Evolutionary conservation across 2,797 vertebrate species (phyloP).

Genomic region (Enteromius trimaculatus): DNA sequence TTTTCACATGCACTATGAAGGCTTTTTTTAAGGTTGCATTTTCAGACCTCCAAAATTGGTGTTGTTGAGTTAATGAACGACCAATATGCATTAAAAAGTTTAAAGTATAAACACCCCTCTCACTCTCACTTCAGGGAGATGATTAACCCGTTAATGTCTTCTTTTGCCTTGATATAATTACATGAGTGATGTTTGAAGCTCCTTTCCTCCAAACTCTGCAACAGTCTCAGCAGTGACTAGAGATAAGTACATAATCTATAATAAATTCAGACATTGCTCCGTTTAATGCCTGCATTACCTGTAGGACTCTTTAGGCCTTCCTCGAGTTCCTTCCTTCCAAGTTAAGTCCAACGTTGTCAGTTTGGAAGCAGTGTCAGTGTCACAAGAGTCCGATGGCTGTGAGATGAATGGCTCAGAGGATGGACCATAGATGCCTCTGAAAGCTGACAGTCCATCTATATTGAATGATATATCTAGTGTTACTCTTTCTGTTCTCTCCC

Average conservation of each 20-base stretch:
- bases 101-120: too few species aligned
- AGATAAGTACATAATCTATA: not conserved
- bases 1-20: too few species aligned
- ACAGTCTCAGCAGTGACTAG: not conserved
- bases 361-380: not conserved
- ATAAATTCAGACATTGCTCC: not conserved
- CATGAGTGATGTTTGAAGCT: not conserved
- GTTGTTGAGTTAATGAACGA: too few species aligned
- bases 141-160: not conserved
- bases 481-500: constrained; percentile 7
- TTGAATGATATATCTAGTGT: not conserved
- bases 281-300: not conserved
- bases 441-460: constrained; percentile 1
- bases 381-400: not conserved
- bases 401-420: not conserved
- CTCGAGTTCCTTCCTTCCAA: too few species aligned
- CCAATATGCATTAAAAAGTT: too few species aligned
- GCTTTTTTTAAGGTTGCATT: too few species aligned
- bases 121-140: not conserved
- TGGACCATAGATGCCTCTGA: not conserved
- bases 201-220: not conserved
- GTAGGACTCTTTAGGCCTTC: not conserved
- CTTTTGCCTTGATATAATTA: not conserved
- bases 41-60: too few species aligned
- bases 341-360: not conserved